Base-by-base conservation (phyloP, 2,113 vertebrate genomes). In the Siniperca chuatsi region DNA sequence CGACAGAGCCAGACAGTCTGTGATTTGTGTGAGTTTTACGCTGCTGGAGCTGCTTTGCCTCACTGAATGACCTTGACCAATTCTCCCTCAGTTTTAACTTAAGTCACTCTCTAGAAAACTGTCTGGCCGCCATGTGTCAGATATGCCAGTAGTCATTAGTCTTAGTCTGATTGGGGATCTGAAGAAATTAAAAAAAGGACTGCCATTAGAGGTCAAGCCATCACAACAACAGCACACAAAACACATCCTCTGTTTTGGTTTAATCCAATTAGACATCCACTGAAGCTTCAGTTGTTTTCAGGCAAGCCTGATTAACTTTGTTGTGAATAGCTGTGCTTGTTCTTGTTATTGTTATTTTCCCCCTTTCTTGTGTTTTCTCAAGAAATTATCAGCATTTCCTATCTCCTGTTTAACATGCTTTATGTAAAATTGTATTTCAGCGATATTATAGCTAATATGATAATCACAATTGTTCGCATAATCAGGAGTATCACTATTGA, bases 211-310 rank as follows among this genome's bases (percentile, higher is more conserved):
- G 90, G 90, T 93, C 91, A 93, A 90, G 91, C 84, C 85, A 92
- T 90, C 93, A 93, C 93, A 90, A 87, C 91, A 93, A 73, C 89
- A 81, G 84, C 86, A 85, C 84, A 87, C 83, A 89, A 86, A 92
- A 91, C 84, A 85, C 87, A 90, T 90, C 89, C 69, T 92, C 85
- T 94, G 91, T 95, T 93, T 93, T 92, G 89, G 82, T 92, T 93
- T 95, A 95, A 95, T 95, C 92, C 89, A 95, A 95, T 95, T 94
- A 94, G 92, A 93, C 92, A 92, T 88, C 87, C 92, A 90, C 85
- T 92, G 92, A 93, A 90, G 91, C 93, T 89, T 90, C 79, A 70
- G 89, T 92, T 94, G 91, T 94, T 93, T 89, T 92, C 80, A 79
- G 87, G 85, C 90, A 95, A 92, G 93, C 87, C 82, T 92, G 93